These are phyloP conservation scores for Drosophila simulans DNA, from an alignment of 1,140 invertebrate genomes.

Conservation along the genomic window DNA sequence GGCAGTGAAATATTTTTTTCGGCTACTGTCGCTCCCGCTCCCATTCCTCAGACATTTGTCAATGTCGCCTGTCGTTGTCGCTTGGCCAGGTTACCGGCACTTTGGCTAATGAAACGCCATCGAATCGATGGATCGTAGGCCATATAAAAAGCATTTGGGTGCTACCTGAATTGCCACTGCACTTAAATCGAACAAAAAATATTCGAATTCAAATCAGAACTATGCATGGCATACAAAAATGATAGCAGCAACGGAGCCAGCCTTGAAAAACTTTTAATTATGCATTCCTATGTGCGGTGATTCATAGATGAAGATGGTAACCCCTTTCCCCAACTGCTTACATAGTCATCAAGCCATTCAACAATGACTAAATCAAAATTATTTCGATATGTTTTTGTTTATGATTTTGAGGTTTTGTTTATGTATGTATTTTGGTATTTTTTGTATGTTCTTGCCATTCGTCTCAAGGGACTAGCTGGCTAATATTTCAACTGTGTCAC, in stretches of 20 bases:
- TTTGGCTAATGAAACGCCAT: conserved; percentile 67
- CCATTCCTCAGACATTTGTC: conserved; percentile 52
- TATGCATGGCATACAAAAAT: neutral
- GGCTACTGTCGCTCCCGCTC: conserved; percentile 28
- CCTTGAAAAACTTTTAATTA: neutral
- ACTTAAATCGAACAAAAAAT: neutral
- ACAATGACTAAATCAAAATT: too few relatives aligned
- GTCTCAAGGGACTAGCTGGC: neutral
- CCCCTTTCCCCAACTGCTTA: neutral
- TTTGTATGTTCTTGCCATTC: neutral
- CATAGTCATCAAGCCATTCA: too few relatives aligned
- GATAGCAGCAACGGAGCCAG: neutral
- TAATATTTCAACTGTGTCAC: conserved; percentile 3
- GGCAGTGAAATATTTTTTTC: conserved; percentile 39
- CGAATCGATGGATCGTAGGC: conserved; percentile 41
- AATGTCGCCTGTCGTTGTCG: conserved; percentile 40
- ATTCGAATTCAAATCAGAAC: neutral
- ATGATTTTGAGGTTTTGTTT: neutral
- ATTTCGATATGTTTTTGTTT: too few relatives aligned
- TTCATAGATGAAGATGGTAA: conserved; percentile 3
- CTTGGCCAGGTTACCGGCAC: conserved; percentile 51
- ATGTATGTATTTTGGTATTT: neutral
- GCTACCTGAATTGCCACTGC: conserved; percentile 23
- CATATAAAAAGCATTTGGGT: conserved; percentile 28
- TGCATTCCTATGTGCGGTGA: neutral